Conservation (phyloP, 1,140 invertebrate genomes). For the Elysia chlorotica region DNA sequence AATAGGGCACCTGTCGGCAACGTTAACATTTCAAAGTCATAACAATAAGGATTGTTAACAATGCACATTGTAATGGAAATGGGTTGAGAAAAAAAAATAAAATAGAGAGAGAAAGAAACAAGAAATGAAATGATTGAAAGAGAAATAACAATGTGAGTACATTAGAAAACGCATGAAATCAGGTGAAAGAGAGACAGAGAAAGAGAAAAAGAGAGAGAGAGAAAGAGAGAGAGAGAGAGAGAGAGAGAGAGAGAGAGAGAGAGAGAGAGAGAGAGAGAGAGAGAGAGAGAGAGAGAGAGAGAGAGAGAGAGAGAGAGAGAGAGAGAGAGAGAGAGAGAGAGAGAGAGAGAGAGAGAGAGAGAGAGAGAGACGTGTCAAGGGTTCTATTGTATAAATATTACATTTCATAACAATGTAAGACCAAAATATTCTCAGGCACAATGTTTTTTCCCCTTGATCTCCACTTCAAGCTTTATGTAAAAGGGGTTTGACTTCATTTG, state of each 20-base stretch:
- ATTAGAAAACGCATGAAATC: neutral
- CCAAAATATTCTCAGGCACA: neutral
- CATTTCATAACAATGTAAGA: neutral
- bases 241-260: neutral
- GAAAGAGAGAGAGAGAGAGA: neutral
- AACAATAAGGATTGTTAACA: neutral
- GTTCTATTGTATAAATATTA: neutral
- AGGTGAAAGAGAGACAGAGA: neutral
- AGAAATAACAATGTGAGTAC: neutral
- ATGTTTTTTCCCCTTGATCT: neutral
- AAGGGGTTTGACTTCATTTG: neutral
- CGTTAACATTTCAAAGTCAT: neutral
- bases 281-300: neutral
- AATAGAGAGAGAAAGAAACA: neutral
- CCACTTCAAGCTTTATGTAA: neutral
- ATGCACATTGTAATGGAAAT: neutral
- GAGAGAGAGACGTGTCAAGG: neutral
- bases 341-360: neutral
- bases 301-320: neutral
- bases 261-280: neutral
- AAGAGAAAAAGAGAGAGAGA: slow-evolving; percentile 7
- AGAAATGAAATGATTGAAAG: neutral
- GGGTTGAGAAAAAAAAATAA: neutral
- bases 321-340: neutral
- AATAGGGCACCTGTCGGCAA: neutral